These are phyloP conservation scores for Clytia hemisphaerica DNA, from an alignment of 30 jellyfish, hydroid and myxozoan genomes.

Conservation along the genomic window DNA sequence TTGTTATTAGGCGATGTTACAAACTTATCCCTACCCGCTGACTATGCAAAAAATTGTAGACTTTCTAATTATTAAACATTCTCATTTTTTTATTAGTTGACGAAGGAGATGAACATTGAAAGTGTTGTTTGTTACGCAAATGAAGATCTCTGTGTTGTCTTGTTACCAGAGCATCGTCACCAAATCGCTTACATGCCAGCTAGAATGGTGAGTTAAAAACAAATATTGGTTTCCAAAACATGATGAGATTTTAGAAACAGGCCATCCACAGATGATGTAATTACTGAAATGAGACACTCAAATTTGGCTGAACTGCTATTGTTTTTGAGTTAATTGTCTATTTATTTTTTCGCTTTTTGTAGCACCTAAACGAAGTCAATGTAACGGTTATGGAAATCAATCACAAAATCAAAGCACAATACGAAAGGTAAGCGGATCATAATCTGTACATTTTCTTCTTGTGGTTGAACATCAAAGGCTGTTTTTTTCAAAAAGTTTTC, in stretches of 20 bases:
- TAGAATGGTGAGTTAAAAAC: slow-evolving; percentile 17
- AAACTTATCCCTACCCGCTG: too few species aligned
- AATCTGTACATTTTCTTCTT: neutral
- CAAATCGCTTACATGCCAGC: slow-evolving; percentile 11
- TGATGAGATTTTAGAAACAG: neutral
- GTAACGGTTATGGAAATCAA: slow-evolving; percentile 41
- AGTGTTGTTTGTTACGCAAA: slow-evolving; percentile 7
- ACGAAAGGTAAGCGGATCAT: slow-evolving; percentile 41
- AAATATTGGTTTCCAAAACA: neutral
- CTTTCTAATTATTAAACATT: neutral
- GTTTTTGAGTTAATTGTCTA: too few species aligned
- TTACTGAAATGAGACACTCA: too few species aligned
- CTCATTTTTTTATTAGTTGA: slow-evolving; percentile 1
- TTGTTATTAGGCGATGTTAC: too few species aligned
- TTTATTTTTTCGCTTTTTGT: neutral
- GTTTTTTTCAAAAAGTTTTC: neutral
- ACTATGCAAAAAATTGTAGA: too few species aligned
- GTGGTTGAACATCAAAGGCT: neutral
- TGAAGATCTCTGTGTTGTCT: neutral
- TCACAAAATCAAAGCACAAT: slow-evolving; percentile 43
- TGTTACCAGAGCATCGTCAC: neutral
- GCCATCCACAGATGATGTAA: neutral
- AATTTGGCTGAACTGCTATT: too few species aligned
- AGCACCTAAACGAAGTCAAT: slow-evolving; percentile 67
- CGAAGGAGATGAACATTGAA: slow-evolving; percentile 2